A percentile compares a stretch with the other conserved stretches of the same genome.
Evolutionary conservation across 2,797 vertebrate species (phyloP).

Genomic region (Glossophaga mutica): DNA sequence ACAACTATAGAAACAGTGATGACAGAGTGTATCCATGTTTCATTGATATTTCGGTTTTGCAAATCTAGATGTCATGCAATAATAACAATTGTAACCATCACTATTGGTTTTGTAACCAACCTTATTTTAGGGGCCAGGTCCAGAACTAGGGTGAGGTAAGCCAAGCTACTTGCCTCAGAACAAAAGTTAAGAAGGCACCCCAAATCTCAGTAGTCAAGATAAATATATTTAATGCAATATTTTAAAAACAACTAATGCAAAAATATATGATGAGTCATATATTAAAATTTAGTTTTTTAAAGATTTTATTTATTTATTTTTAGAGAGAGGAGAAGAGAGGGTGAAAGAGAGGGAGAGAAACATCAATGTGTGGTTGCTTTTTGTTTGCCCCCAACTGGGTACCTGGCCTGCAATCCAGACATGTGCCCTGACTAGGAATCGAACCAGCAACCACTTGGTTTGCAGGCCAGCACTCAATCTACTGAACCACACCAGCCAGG

Average conservation of each 20-base stretch:
- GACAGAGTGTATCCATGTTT: not conserved
- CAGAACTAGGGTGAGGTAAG: not conserved
- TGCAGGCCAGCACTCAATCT: too few species aligned
- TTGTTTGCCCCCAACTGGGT: too few species aligned
- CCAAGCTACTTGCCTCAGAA: not conserved
- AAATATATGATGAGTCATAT: not conserved
- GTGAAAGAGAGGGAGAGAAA: too few species aligned
- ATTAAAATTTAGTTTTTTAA: not conserved
- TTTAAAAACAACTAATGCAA: not conserved
- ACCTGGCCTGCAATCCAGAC: too few species aligned
- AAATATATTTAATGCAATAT: not conserved
- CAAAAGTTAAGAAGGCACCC: not conserved
- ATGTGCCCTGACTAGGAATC: too few species aligned
- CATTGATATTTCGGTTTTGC: not conserved
- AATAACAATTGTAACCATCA: not conserved
- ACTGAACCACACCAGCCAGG: too few species aligned
- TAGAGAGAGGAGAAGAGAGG: too few species aligned
- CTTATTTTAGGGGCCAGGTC: not conserved
- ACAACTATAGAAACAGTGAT: not conserved
- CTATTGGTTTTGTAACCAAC: not conserved
- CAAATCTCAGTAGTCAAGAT: not conserved
- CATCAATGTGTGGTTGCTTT: too few species aligned
- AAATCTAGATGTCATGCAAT: not conserved
- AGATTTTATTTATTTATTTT: too few species aligned
- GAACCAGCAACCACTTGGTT: too few species aligned